Evolutionary conservation across 2,797 vertebrate genomes (phyloP).

Genomic region (Pelobates cultripes): DNA sequence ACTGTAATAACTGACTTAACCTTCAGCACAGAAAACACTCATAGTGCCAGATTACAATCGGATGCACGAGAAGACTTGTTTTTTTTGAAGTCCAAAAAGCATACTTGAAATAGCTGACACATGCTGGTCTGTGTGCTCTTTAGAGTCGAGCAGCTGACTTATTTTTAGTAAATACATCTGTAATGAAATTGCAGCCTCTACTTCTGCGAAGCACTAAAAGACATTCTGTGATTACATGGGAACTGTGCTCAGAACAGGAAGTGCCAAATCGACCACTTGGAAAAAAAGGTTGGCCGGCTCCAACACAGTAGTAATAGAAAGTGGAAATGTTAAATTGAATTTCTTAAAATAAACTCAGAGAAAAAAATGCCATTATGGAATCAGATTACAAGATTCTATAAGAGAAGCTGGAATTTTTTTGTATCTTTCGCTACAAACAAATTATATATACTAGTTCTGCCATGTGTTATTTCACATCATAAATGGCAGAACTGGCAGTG

Average conservation of each 20-base stretch:
- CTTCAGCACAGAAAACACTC: constrained; percentile 64
- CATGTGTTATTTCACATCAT: too few species aligned
- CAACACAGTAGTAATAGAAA: constrained; percentile 30
- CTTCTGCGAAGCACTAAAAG: constrained; percentile 57
- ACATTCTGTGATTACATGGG: constrained; percentile 61
- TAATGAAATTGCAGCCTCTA: constrained; percentile 76
- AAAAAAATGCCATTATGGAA: constrained; percentile 4
- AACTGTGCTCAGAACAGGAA: constrained; percentile 61
- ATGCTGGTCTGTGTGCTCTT: constrained; percentile 47
- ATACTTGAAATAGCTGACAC: constrained; percentile 57
- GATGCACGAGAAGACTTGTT: constrained; percentile 61
- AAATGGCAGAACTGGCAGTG: too few species aligned
- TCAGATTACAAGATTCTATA: background rate
- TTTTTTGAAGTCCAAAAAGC: constrained; percentile 60
- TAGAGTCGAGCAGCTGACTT: constrained; percentile 68
- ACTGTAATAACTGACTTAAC: constrained; percentile 72
- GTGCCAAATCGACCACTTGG: constrained; percentile 52
- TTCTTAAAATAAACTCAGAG: constrained; percentile 31
- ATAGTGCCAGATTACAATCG: constrained; percentile 64
- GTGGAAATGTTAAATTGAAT: constrained; percentile 45
- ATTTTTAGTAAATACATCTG: constrained; percentile 77
- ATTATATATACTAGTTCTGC: too few species aligned
- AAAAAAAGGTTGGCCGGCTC: constrained; percentile 40
- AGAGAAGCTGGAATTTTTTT: constrained; percentile 4
- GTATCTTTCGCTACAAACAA: background rate